Percentiles rank a stretch among this genome's conserved stretches.
Evolutionary conservation across 2,888 invertebrate genomes (phyloP).

Genomic region (Erpobdella octoculata): DNA sequence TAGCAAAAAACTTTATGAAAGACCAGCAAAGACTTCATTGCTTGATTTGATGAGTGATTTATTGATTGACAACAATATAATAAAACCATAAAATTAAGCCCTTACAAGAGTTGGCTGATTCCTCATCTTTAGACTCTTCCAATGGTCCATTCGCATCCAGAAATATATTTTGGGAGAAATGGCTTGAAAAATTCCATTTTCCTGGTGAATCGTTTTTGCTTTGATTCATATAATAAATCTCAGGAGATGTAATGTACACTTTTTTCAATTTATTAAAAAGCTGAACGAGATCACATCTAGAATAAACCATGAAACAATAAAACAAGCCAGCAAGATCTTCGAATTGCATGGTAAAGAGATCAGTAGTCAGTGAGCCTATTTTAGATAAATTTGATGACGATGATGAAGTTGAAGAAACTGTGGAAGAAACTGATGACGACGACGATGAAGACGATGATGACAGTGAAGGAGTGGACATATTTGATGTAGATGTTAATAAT

Average conservation of each 20-base stretch:
- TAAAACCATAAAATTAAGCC: no score
- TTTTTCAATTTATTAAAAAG: constrained; percentile 10
- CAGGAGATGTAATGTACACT: constrained; percentile 5
- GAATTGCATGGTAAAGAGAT: background rate
- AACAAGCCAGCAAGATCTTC: constrained; percentile 2
- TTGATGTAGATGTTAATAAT: background rate
- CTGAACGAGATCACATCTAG: constrained; percentile 5
- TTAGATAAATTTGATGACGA: background rate
- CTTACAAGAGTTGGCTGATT: no score
- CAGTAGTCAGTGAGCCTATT: background rate
- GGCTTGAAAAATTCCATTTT: background rate
- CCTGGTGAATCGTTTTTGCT: no score
- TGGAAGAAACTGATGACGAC: background rate
- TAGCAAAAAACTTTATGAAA: no score
- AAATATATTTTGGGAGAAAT: background rate
- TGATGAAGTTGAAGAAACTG: constrained; percentile 1
- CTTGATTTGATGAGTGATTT: no score
- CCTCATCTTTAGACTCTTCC: no score
- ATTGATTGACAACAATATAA: no score
- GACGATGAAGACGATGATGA: background rate
- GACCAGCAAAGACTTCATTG: no score
- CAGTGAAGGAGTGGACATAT: background rate
- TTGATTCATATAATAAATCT: constrained; percentile 5
- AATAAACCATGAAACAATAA: constrained; percentile 21
- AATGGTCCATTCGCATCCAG: no score